Percentiles rank a stretch among this genome's conserved stretches.
Conservation (phyloP, 2,113 vertebrate genomes). For the Cheilinus undulatus region DNA sequence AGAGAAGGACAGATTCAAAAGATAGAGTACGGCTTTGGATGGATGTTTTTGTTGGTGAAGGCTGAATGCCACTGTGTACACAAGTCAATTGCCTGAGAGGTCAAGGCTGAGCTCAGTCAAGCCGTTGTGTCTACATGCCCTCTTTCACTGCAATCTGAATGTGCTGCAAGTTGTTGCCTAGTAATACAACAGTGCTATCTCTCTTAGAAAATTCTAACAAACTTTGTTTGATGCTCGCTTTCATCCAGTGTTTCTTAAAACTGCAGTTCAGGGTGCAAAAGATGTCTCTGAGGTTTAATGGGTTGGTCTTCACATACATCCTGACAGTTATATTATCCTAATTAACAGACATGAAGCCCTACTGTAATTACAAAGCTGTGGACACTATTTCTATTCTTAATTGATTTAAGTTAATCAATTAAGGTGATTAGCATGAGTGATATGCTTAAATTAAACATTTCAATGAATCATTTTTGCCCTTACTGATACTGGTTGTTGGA, state of each 20-base stretch:
- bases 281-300: neutral
- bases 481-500: too few species aligned
- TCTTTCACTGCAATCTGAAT: constrained; percentile 40
- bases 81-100: constrained; percentile 55
- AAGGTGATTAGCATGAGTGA: too few species aligned
- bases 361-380: too few species aligned
- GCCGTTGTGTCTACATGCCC: constrained; percentile 40
- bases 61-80: constrained; percentile 43
- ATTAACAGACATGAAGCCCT: neutral
- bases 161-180: neutral
- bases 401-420: too few species aligned
- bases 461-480: too few species aligned
- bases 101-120: constrained; percentile 51
- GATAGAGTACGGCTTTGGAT: constrained; percentile 11
- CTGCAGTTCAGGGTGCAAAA: neutral
- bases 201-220: neutral
- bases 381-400: too few species aligned
- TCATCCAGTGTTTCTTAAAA: neutral
- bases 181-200: neutral
- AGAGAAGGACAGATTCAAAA: constrained; percentile 52
- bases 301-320: neutral
- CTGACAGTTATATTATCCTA: too few species aligned
- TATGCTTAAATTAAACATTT: too few species aligned
- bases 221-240: neutral
- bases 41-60: constrained; percentile 33